Base-by-base conservation (phyloP, 2,113 vertebrate species). In the Etheostoma spectabile region DNA sequence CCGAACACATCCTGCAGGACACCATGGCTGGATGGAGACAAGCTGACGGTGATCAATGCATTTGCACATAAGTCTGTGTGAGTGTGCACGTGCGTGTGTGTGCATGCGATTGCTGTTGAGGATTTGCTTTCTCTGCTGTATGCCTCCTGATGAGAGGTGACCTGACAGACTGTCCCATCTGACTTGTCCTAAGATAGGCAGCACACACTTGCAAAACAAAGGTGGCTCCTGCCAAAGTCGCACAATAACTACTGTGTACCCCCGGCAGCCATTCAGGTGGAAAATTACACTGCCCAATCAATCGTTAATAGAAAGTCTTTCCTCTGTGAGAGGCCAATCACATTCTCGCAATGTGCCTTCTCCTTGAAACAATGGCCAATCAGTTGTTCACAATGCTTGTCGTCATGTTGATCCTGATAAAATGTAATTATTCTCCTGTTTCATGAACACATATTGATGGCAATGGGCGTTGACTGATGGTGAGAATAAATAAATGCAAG, bases 241-340 rank as follows among this genome's bases (percentile, higher is more conserved):
- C 69, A 93, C 88, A 91, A 90, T 93, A 82, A 80, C n/a, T 49
- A 42, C 68, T 22, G 59, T 73, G 71, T 70, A 69, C 51, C 70
- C 67, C 74, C 35, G 38, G 56, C 35, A 87, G 77, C 73, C 90
- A 86, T 84, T 91, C 86, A 87, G 86, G 92, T 92, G 82, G 88
- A 94, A 94, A 95, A 94, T 94, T 89, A 82, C 86, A 87, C 86
- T 16, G 69, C 56, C 93, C 90, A 94, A 93, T 95, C 92, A 94
- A 89, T 94, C 67, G 42, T 79, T 87, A 87, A 92, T 89, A 92
- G 76, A 91, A 88, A 86, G 64, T 79, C 38, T 87, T 87, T 80
- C 82, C 70, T 72, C 69, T 27, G 27, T 80, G 62, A 51, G 77
- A 42, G 48, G 79, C 91, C 88, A 90, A 93, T 93, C 85, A 93